Percentiles rank a stretch among this genome's conserved stretches.
Conservation (phyloP, 2,888 invertebrate genomes). For the Linyphia triangularis region DNA sequence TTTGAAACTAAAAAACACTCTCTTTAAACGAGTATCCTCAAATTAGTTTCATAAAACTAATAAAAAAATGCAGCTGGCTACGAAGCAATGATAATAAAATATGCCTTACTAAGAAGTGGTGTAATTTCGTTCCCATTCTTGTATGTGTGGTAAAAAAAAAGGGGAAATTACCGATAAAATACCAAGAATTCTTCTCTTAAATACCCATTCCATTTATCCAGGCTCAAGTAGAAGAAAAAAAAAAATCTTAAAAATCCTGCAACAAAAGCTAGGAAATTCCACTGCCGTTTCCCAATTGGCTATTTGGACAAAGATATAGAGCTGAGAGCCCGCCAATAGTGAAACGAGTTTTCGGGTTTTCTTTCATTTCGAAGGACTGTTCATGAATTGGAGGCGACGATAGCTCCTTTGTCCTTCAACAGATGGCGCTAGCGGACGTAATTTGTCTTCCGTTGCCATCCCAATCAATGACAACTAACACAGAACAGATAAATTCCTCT, state of each 20-base stretch:
- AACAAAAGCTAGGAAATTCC: constrained; percentile 44
- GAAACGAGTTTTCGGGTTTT: constrained; percentile 45
- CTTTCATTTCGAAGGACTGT: constrained; percentile 7
- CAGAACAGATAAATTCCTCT: constrained; percentile 67
- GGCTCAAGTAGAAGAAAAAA: neutral
- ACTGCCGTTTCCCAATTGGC: constrained; percentile 52
- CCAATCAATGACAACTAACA: constrained; percentile 68
- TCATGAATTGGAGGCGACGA: constrained; percentile 50
- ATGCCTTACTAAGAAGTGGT: neutral
- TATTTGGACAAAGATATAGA: constrained; percentile 65
- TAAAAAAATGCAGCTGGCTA: neutral
- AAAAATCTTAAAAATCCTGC: constrained; percentile 38
- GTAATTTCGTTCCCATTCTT: neutral
- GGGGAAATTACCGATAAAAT: constrained; percentile 41
- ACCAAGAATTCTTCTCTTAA: constrained; percentile 58
- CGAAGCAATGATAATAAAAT: neutral
- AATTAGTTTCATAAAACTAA: neutral
- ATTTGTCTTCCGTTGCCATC: constrained; percentile 66
- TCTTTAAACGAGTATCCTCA: neutral
- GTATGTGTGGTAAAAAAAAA: neutral
- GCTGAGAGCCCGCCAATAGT: constrained; percentile 54
- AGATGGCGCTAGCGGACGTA: constrained; percentile 58
- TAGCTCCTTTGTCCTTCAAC: constrained; percentile 55
- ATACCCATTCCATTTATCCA: constrained; percentile 54
- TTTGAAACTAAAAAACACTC: no score